Evolutionary conservation across 2,888 invertebrate species (phyloP).

Genomic region (Seladonia tumulorum): DNA sequence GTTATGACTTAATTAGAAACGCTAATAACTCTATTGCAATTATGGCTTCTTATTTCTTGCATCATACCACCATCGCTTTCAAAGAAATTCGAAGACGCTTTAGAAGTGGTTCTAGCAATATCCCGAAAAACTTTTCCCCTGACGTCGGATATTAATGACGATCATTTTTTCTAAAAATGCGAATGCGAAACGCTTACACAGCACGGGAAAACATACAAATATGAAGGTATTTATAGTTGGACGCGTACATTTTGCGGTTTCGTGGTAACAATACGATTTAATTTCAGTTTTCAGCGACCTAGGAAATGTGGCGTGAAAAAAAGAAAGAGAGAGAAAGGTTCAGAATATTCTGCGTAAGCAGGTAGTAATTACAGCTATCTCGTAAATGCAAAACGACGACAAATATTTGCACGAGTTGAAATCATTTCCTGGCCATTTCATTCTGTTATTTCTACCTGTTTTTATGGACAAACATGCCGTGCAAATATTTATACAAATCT

Average conservation of each 20-base stretch:
- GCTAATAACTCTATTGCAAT: background rate
- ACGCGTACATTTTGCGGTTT: too few relatives aligned
- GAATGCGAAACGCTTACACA: too few relatives aligned
- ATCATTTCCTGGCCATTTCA: too few relatives aligned
- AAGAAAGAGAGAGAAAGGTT: too few relatives aligned
- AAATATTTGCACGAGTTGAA: background rate
- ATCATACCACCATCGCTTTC: background rate
- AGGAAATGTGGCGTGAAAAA: too few relatives aligned
- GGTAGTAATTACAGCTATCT: too few relatives aligned
- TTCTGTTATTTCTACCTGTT: background rate
- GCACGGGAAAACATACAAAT: too few relatives aligned
- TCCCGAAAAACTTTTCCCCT: background rate
- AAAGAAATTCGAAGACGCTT: background rate
- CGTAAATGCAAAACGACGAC: too few relatives aligned
- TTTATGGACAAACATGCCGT: background rate
- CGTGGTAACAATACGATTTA: too few relatives aligned
- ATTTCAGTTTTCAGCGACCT: too few relatives aligned
- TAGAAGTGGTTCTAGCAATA: background rate
- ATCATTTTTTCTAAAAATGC: constrained; percentile 30
- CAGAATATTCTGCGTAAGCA: too few relatives aligned
- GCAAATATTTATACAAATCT: background rate
- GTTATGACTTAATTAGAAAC: background rate
- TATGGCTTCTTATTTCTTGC: background rate
- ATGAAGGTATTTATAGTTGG: too few relatives aligned
- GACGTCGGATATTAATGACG: constrained; percentile 7